These are phyloP conservation scores for Pantherophis vulpinus DNA, from an alignment of 2,797 vertebrate genomes.

Conservation along the genomic window DNA sequence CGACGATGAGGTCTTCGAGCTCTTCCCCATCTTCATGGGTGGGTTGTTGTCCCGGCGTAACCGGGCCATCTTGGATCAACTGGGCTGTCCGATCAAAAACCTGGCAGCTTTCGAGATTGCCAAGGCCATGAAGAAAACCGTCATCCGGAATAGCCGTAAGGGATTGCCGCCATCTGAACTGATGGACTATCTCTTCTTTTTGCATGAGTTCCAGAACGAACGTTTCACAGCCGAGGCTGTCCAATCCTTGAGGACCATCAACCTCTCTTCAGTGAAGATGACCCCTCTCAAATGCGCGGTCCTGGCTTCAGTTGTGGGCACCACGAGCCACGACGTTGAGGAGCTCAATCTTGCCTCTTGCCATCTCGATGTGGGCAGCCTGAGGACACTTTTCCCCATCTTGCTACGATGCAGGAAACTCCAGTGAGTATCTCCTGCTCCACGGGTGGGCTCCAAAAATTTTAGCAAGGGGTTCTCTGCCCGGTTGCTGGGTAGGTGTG, in stretches of 20 bases:
- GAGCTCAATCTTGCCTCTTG: slow-evolving; percentile 89
- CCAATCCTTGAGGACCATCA: slow-evolving; percentile 78
- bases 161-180: slow-evolving; percentile 86
- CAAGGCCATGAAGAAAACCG: slow-evolving; percentile 81
- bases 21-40: slow-evolving; percentile 96
- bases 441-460: too few species aligned
- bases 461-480: too few species aligned
- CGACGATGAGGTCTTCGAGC: slow-evolving; percentile 85
- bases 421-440: slow-evolving; percentile 77
- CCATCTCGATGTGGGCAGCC: slow-evolving; percentile 77
- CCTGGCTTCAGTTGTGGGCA: slow-evolving; percentile 83
- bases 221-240: slow-evolving; percentile 86
- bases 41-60: slow-evolving; percentile 91
- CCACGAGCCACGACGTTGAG: slow-evolving; percentile 77
- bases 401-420: slow-evolving; percentile 82
- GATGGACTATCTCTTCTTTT: slow-evolving; percentile 91
- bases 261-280: slow-evolving; percentile 84
- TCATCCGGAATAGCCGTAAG: slow-evolving; percentile 79
- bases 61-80: slow-evolving; percentile 84
- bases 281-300: slow-evolving; percentile 90
- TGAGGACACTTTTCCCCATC: slow-evolving; percentile 81
- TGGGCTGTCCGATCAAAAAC: slow-evolving; percentile 92
- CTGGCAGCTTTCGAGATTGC: slow-evolving; percentile 88
- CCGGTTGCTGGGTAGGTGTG: too few species aligned
- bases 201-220: slow-evolving; percentile 96